phyloP scores from a whole-genome alignment of 2,113 vertebrate species.

The Atrichornis clamosus region DNA sequence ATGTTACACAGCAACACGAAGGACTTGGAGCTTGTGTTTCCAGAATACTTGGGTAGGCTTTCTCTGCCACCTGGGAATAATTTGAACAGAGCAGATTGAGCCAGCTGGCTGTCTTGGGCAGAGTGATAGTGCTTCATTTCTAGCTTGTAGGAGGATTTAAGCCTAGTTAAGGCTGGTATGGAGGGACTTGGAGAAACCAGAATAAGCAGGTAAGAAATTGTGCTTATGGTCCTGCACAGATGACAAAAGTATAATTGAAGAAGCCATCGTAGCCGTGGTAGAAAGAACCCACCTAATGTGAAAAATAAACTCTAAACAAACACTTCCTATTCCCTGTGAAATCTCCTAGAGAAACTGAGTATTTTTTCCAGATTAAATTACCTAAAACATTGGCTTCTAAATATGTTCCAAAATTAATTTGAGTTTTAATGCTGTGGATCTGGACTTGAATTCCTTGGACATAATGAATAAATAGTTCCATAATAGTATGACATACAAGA shows the following conservation, averaged over 20 bases:
- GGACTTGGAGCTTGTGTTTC: not conserved
- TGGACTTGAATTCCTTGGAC: not conserved
- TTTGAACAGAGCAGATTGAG: not conserved
- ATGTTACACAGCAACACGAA: not conserved
- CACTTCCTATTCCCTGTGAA: not conserved
- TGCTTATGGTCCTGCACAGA: not conserved
- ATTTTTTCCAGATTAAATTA: not conserved
- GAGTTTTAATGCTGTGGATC: not conserved
- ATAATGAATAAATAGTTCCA: not conserved
- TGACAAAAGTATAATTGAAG: not conserved
- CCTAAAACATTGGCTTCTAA: not conserved
- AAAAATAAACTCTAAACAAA: not conserved
- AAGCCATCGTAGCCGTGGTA: not conserved
- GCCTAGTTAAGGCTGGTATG: not conserved
- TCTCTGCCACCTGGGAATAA: not conserved
- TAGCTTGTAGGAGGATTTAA: not conserved
- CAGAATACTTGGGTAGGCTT: not conserved
- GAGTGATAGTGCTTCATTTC: not conserved
- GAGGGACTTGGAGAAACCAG: constrained; percentile 41
- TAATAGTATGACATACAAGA: not conserved
- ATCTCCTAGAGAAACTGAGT: not conserved
- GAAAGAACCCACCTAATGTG: not conserved
- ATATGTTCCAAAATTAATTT: not conserved
- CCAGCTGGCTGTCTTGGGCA: not conserved
- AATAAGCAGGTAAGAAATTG: constrained; percentile 36